phyloP scores from a whole-genome alignment of 1,140 invertebrate genomes.

The Palaemon carinicauda region DNA sequence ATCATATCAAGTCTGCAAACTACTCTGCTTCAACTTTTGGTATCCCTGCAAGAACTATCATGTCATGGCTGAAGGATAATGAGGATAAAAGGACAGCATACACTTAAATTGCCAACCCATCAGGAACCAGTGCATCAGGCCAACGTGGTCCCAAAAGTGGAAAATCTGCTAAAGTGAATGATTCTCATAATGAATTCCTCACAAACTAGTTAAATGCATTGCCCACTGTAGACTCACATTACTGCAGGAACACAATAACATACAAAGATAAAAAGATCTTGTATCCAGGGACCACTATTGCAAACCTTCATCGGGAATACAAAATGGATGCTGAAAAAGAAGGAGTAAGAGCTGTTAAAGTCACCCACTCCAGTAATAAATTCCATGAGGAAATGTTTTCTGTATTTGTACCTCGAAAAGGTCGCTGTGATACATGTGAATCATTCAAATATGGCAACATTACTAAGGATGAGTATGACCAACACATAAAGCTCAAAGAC shows the following conservation, averaged over 20 bases:
- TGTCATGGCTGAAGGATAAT: background rate
- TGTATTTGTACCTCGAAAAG: no score
- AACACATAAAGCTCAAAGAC: no score
- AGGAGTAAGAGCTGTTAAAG: no score
- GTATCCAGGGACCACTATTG: background rate
- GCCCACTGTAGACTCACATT: background rate
- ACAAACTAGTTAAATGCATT: background rate
- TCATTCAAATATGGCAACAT: no score
- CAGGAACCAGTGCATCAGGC: background rate
- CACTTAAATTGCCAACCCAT: background rate
- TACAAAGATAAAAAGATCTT: background rate
- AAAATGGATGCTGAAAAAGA: no score
- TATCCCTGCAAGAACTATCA: background rate
- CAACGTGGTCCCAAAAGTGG: background rate
- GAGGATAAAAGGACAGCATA: background rate
- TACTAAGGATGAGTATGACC: no score
- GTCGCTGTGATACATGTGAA: no score
- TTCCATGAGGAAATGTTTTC: no score
- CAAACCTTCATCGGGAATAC: slow-evolving; percentile 6
- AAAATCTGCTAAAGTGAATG: background rate
- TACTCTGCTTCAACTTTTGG: slow-evolving; percentile 2
- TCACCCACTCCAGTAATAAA: no score
- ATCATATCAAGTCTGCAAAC: no score
- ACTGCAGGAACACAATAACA: background rate
- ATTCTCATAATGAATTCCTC: background rate